These are phyloP conservation scores for Amniataba percoides DNA, from an alignment of 2,797 vertebrate species.

Conservation along the genomic window DNA sequence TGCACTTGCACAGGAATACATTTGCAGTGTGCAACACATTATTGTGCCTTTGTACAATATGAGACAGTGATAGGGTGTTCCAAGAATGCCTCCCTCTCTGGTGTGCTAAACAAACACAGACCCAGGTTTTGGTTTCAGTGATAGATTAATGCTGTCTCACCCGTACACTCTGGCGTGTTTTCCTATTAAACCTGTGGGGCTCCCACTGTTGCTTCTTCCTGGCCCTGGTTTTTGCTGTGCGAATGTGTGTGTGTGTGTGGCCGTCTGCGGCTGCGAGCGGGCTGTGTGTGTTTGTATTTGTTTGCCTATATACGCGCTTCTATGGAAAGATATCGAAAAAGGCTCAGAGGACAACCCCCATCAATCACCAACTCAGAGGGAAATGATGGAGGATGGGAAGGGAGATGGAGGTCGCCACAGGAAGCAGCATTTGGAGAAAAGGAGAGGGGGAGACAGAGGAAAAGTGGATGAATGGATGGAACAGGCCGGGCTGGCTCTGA, in stretches of 20 bases:
- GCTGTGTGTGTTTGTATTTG: conserved; percentile 50
- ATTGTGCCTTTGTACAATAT: conserved; percentile 61
- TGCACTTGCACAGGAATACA: conserved; percentile 48
- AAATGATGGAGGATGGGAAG: conserved; percentile 72
- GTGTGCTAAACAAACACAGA: conserved; percentile 68
- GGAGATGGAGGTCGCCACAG: conserved; percentile 74
- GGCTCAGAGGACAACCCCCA: conserved; percentile 73
- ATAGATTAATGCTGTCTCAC: conserved; percentile 81
- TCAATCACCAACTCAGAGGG: conserved; percentile 78
- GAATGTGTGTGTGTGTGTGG: conserved; percentile 31
- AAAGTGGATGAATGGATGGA: conserved; percentile 76
- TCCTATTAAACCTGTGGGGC: conserved; percentile 74
- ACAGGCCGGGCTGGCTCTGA: conserved; percentile 65
- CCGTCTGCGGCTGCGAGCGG: background rate
- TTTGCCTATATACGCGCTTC: conserved; percentile 60
- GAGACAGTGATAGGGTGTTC: conserved; percentile 60
- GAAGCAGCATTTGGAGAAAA: conserved; percentile 64
- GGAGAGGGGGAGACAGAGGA: conserved; percentile 53
- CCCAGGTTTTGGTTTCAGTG: conserved; percentile 68
- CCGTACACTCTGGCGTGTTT: conserved; percentile 74
- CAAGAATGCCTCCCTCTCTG: conserved; percentile 51
- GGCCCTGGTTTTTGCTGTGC: conserved; percentile 39
- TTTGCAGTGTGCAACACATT: conserved; percentile 60
- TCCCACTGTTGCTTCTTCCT: conserved; percentile 72
- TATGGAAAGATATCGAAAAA: conserved; percentile 79